These are phyloP conservation scores for Discoglossus pictus DNA, from an alignment of 2,797 vertebrate species.

Conservation along the genomic window DNA sequence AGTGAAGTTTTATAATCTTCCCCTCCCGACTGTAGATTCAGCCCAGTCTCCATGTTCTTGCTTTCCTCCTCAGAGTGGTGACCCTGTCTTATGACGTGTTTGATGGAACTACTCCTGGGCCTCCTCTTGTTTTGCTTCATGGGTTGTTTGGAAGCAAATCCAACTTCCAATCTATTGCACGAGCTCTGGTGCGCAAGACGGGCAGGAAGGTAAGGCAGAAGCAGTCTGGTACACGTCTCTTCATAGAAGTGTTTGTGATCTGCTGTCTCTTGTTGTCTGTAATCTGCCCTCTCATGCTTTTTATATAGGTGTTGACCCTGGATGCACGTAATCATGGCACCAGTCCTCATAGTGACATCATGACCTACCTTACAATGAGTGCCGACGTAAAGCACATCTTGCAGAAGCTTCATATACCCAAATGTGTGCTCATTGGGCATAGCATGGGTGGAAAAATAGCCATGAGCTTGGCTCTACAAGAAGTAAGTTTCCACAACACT, in stretches of 20 bases:
- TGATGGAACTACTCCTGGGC: constrained; percentile 71
- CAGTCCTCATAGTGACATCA: constrained; percentile 80
- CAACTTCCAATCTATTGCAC: constrained; percentile 88
- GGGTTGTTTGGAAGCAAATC: constrained; percentile 91
- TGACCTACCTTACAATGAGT: constrained; percentile 88
- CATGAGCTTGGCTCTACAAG: constrained; percentile 83
- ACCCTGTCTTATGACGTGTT: constrained; percentile 80
- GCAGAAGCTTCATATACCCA: constrained; percentile 74
- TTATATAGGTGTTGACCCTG: constrained; percentile 89
- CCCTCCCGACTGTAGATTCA: neutral
- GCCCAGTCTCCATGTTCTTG: too few species aligned
- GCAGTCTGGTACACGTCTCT: too few species aligned
- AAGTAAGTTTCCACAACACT: constrained; percentile 65
- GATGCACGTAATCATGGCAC: constrained; percentile 95
- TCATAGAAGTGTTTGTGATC: too few species aligned
- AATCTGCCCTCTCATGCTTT: too few species aligned
- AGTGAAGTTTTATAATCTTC: too few species aligned
- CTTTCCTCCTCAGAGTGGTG: constrained; percentile 70
- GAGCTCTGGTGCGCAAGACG: constrained; percentile 79
- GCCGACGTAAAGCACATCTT: constrained; percentile 83
- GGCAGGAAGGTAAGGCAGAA: constrained; percentile 85
- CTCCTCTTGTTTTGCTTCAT: constrained; percentile 87
- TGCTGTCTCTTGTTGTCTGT: too few species aligned
- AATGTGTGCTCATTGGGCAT: constrained; percentile 89
- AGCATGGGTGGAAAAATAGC: constrained; percentile 97